Evolutionary conservation across 2,797 vertebrate species (phyloP).

Genomic region (Gambusia yucatana): DNA sequence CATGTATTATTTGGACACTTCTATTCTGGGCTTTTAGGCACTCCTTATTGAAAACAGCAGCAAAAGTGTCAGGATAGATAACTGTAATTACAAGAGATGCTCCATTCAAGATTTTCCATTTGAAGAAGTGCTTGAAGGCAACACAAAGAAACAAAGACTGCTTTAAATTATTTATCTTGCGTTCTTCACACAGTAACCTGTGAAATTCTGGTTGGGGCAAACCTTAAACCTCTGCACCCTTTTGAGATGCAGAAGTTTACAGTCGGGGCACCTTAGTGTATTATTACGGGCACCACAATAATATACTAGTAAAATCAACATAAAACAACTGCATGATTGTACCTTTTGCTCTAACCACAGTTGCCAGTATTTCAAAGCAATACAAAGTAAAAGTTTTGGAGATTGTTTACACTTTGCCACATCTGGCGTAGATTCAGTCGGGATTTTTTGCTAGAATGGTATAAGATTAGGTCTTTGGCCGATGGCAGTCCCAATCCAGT

Average conservation of each 20-base stretch:
- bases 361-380: neutral
- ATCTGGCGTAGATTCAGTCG: neutral
- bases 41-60: slow-evolving; percentile 14
- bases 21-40: slow-evolving; percentile 21
- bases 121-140: slow-evolving; percentile 19
- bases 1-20: slow-evolving; percentile 24
- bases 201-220: neutral
- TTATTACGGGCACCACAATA: neutral
- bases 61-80: slow-evolving; percentile 14
- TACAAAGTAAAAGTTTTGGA: neutral
- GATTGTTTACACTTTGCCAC: neutral
- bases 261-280: neutral
- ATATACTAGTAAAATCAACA: neutral
- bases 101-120: slow-evolving; percentile 20
- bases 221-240: neutral
- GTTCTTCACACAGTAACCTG: slow-evolving; percentile 27
- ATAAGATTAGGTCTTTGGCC: neutral
- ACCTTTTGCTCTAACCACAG: neutral
- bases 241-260: neutral
- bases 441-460: neutral
- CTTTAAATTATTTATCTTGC: slow-evolving; percentile 25
- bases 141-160: slow-evolving; percentile 12
- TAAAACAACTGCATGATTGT: neutral
- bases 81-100: slow-evolving; percentile 12
- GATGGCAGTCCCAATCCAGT: neutral